Conservation (phyloP, 2,888 invertebrate species). For the Eupithecia insigniata region DNA sequence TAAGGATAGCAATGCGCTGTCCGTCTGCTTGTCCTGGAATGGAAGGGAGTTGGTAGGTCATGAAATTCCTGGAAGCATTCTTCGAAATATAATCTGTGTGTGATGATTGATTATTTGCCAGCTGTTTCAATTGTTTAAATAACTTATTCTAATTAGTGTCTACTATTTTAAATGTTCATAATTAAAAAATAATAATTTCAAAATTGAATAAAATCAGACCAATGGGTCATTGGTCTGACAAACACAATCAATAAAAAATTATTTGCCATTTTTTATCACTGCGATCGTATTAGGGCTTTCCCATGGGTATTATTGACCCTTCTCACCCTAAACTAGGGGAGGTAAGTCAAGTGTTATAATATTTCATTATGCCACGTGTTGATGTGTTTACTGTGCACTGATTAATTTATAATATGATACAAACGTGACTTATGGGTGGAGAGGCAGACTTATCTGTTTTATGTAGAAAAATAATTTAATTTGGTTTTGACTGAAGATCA, state of each 20-base stretch:
- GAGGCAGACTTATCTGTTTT: neutral
- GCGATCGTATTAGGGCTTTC: neutral
- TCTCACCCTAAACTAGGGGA: neutral
- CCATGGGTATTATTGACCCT: neutral
- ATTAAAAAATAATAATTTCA: neutral
- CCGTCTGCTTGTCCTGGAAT: no score
- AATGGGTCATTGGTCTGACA: neutral
- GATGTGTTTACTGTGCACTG: neutral
- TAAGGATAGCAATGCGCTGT: no score
- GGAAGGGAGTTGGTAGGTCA: no score
- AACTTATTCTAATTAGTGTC: no score
- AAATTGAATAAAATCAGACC: neutral
- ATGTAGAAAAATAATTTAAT: neutral
- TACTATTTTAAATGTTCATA: no score
- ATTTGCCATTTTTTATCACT: neutral
- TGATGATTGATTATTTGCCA: no score
- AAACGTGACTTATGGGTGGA: neutral
- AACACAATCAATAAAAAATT: neutral
- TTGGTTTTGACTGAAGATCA: no score
- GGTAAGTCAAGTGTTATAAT: neutral
- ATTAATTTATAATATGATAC: neutral
- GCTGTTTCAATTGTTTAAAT: no score
- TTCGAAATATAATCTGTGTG: no score
- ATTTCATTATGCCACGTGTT: constrained; percentile 3
- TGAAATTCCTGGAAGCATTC: no score